Percentiles rank a stretch among this genome's conserved stretches.
phyloP scores from a whole-genome alignment of 1,140 invertebrate genomes.

The Pogonus chalceus region DNA sequence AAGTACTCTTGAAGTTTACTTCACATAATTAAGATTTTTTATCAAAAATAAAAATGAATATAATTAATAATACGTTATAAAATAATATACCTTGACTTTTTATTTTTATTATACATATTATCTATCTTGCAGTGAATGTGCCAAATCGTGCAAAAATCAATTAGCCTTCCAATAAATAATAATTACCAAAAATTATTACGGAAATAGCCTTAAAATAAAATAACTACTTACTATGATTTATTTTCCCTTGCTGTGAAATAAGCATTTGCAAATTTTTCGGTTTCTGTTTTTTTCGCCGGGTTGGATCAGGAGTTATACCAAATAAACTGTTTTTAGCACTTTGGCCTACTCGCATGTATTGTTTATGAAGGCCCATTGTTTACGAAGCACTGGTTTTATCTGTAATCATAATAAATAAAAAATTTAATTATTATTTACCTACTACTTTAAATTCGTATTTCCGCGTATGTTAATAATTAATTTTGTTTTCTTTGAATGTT shows the following conservation, averaged over 20 bases:
- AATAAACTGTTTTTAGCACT: constrained; percentile 56
- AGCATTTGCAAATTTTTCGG: constrained; percentile 60
- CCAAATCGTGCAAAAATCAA: not conserved
- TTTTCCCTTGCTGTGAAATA: constrained; percentile 60
- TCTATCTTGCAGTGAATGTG: not conserved
- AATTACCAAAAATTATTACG: not conserved
- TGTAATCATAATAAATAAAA: no score
- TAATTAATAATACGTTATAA: no score
- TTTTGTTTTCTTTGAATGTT: no score
- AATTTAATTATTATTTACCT: no score
- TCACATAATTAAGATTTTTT: no score
- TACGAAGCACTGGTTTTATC: constrained; percentile 4
- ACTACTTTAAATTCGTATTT: no score
- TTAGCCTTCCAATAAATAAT: not conserved
- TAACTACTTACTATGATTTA: constrained; percentile 58
- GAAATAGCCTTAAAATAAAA: constrained; percentile 2
- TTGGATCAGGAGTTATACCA: constrained; percentile 40
- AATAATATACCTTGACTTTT: no score
- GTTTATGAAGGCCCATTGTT: constrained; percentile 53
- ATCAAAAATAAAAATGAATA: no score
- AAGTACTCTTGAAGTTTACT: no score
- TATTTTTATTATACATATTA: not conserved
- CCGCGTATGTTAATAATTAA: no score
- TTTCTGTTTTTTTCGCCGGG: constrained; percentile 37
- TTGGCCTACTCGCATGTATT: constrained; percentile 63